Conservation (phyloP, 2,888 invertebrate genomes). For the Drosophila lacicola region DNA sequence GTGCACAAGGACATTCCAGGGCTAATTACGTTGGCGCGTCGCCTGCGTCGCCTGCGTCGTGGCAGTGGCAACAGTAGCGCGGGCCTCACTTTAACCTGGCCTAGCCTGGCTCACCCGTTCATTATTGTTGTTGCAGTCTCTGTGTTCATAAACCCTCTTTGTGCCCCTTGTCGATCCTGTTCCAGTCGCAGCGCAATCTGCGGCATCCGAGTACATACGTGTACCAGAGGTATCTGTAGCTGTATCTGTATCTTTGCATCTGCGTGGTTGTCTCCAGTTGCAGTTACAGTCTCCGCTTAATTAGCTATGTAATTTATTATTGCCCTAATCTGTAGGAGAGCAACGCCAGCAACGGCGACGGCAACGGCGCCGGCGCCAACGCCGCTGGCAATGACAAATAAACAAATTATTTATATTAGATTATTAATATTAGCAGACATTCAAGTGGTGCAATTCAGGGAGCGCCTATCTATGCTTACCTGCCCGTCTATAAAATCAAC, state of each 20-base stretch:
- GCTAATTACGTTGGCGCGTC: conserved; percentile 75
- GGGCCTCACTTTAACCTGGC: conserved; percentile 27
- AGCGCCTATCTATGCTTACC: conserved; percentile 37
- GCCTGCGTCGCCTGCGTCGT: conserved; percentile 10
- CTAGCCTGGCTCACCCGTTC: conserved; percentile 54
- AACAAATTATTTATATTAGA: conserved; percentile 75
- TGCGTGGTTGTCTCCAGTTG: conserved; percentile 66
- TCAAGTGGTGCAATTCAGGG: conserved; percentile 30
- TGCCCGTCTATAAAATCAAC: conserved; percentile 61
- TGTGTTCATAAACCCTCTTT: background rate
- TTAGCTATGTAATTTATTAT: conserved; percentile 78
- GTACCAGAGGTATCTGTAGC: conserved; percentile 36
- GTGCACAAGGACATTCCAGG: conserved; percentile 81
- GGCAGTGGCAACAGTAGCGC: conserved; percentile 6
- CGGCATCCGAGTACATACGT: conserved; percentile 49
- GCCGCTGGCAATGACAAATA: conserved; percentile 72
- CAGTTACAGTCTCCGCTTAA: conserved; percentile 60
- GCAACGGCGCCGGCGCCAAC: conserved; percentile 51
- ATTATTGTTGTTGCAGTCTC: conserved; percentile 55
- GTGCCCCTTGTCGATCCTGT: conserved; percentile 19
- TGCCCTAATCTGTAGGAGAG: conserved; percentile 63
- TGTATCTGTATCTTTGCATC: conserved; percentile 70
- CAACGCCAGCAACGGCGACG: conserved; percentile 21
- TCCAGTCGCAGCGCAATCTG: conserved; percentile 53
- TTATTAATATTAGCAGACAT: conserved; percentile 50